Evolutionary conservation across 2,888 invertebrate genomes (phyloP).

Genomic region (Malacosoma neustria): DNA sequence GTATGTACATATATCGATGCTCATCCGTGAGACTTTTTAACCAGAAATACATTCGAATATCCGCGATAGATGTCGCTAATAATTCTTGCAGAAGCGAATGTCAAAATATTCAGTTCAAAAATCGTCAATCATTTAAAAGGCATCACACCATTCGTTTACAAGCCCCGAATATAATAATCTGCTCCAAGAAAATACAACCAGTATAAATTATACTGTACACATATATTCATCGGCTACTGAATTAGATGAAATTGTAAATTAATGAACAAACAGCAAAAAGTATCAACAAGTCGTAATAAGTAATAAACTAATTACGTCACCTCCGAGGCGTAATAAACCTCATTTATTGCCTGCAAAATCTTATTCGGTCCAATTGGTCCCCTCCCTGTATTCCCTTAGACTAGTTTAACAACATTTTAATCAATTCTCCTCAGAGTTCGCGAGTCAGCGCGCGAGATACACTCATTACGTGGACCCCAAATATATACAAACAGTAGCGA

Average conservation of each 20-base stretch:
- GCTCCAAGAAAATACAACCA: neutral
- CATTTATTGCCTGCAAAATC: conserved; percentile 51
- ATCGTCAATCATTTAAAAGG: no score
- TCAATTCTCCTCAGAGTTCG: conserved; percentile 72
- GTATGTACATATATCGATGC: no score
- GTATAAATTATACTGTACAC: neutral
- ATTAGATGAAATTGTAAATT: no score
- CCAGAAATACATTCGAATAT: no score
- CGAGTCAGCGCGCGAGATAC: conserved; percentile 71
- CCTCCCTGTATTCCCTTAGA: conserved; percentile 63
- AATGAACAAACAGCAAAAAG: conserved; percentile 3
- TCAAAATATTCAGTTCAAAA: no score
- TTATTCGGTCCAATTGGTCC: conserved; percentile 43
- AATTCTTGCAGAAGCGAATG: no score
- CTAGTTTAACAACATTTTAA: conserved; percentile 71
- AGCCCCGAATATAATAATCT: no score
- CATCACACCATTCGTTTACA: no score
- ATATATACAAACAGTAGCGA: conserved; percentile 72
- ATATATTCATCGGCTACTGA: neutral
- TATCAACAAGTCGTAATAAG: conserved; percentile 23
- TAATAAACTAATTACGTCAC: conserved; percentile 23
- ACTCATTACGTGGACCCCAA: conserved; percentile 71
- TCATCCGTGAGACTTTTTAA: no score
- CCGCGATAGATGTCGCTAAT: no score
- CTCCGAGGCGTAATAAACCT: conserved; percentile 36